Percentiles rank a stretch among this genome's conserved stretches.
These are phyloP conservation scores for Rhincodon typus DNA, from an alignment of 2,797 vertebrate species.

Conservation along the genomic window DNA sequence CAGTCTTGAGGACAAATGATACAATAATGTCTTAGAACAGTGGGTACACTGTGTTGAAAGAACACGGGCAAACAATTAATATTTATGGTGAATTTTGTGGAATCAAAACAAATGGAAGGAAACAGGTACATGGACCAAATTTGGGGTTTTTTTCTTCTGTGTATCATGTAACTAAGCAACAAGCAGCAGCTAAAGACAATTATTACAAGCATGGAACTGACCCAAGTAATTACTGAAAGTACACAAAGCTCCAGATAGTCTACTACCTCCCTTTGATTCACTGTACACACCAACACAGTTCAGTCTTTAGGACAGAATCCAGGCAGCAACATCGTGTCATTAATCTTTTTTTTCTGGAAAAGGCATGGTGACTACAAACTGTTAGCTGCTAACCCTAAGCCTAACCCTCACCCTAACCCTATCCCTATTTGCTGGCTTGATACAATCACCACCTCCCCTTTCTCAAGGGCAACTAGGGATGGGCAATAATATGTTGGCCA, in stretches of 20 bases:
- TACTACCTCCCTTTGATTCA: not conserved
- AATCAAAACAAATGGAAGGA: not conserved
- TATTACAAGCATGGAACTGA: not conserved
- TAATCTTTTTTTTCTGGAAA: not conserved
- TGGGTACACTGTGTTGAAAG: not conserved
- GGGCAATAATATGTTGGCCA: no score
- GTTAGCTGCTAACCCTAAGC: no score
- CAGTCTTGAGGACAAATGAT: not conserved
- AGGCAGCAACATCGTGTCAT: not conserved
- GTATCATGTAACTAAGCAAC: not conserved
- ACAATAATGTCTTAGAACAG: not conserved
- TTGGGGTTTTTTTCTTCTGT: not conserved
- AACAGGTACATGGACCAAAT: not conserved
- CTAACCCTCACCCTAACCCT: no score
- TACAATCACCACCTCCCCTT: not conserved
- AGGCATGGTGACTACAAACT: not conserved
- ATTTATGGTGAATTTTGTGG: not conserved
- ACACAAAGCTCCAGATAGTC: not conserved
- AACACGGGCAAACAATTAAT: not conserved
- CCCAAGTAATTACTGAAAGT: not conserved
- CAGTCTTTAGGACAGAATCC: not conserved
- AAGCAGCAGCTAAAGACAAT: not conserved
- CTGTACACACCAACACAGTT: not conserved
- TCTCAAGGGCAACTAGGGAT: no score
- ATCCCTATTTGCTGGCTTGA: not conserved